Evolutionary conservation across 2,888 invertebrate species (phyloP), one percentile per base, ranked within the genome.

Genomic region (Tachina grossa): DNA sequence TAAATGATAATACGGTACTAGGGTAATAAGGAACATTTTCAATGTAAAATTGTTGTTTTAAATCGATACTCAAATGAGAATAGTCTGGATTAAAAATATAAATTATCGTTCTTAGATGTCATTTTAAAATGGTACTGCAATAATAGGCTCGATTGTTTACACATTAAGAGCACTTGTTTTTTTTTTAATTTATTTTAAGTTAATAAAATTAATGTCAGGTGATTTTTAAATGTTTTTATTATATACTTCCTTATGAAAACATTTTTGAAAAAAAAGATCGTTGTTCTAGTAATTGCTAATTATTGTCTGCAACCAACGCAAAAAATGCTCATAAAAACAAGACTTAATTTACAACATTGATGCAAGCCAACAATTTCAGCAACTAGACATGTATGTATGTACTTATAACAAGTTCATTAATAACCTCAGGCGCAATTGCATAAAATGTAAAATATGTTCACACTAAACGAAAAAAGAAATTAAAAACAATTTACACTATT

Each of bases 371-470:
- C 66, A 61, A 66, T 45, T 49, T 11, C 19, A 49, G 53, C 76
- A 82, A 45, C 65, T 69, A 66, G 2, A 47, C 3, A 47, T 13
- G 6, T 47, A 11, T 47, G 14, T 47, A 47, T 47, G 14, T 13
- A 63, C 45, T 47, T 47, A 31, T 53, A 84, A 84, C 85, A 85
- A 74, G 81, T 78, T 85, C 85, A 85, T 78, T 78, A 85, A 82
- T 81, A 85, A 85, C 74, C 81, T 61, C 68, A 78, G 81, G 81
- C 81, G 78, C 68, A 82, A 43, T 81, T 80, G 41, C n/a, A 69
- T 31, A 47, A 53, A 16, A 69, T 68, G 19, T 3, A 45, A 74
- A 61, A n/a, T 22, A 22, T n/a, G 16, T 71, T 61, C 5, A 69
- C 68, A 68, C 68, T 53, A 16, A 11, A 31, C 3, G 14, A 9